Conservation (phyloP, 2,888 invertebrate genomes). For the Dilophus febrilis region DNA sequence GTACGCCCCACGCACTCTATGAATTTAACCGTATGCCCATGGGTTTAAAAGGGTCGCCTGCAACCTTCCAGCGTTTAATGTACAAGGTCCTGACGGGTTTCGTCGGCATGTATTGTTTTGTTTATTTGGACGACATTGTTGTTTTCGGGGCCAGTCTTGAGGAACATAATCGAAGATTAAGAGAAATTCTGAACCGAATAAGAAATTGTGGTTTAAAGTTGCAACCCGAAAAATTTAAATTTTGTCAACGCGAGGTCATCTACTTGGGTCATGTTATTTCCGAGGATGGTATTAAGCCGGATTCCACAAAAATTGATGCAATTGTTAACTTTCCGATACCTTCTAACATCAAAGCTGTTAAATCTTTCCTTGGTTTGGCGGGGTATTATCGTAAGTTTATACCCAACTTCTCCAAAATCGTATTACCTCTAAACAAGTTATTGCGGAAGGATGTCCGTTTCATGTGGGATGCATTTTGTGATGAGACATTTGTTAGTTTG, state of each 20-base stretch:
- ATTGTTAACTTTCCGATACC: background rate
- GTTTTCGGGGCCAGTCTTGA: constrained; percentile 2
- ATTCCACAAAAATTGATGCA: background rate
- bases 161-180: too few relatives aligned
- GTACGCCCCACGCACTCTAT: constrained; percentile 12
- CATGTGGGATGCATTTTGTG: background rate
- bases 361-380: background rate
- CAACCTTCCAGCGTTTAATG: constrained; percentile 20
- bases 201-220: too few relatives aligned
- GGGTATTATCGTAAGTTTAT: background rate
- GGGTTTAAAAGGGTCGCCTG: constrained; percentile 18
- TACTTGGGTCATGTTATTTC: background rate
- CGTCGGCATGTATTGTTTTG: constrained; percentile 9
- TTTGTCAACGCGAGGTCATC: background rate
- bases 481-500: background rate
- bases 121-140: constrained; percentile 12
- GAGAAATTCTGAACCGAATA: too few relatives aligned
- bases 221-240: background rate
- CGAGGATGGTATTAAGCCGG: background rate
- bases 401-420: background rate
- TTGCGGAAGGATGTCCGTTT: background rate
- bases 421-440: background rate
- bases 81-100: constrained; percentile 15
- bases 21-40: constrained; percentile 16
- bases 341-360: background rate